These are phyloP conservation scores for Sclerurus mexicanus DNA, from an alignment of 2,113 vertebrate genomes.

Conservation along the genomic window DNA sequence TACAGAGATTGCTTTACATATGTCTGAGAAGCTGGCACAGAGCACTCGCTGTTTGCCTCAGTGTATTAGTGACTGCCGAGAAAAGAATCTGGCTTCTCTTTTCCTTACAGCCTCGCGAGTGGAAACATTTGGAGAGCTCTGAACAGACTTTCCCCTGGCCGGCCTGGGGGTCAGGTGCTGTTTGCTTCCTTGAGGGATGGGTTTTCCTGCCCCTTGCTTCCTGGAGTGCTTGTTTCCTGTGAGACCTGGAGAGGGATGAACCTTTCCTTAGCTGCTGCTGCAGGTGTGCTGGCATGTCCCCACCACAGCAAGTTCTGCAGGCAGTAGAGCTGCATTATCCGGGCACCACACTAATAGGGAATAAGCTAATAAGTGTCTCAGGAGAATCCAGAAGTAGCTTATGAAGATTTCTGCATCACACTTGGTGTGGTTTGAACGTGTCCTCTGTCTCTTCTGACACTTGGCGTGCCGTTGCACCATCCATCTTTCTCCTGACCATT, in stretches of 20 bases:
- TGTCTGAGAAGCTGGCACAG: background rate
- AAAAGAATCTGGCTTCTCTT: background rate
- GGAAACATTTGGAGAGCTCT: background rate
- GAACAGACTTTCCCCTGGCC: background rate
- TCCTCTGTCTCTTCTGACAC: background rate
- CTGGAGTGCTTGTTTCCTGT: background rate
- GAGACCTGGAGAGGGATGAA: background rate
- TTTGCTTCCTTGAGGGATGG: background rate
- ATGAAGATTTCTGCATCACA: background rate
- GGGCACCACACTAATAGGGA: fast-evolving
- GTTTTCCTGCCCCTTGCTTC: background rate
- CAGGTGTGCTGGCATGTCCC: fast-evolving
- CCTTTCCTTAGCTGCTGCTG: fast-evolving
- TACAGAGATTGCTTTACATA: background rate
- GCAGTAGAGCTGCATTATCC: background rate
- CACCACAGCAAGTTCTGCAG: fast-evolving
- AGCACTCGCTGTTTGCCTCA: background rate
- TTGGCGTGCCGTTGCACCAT: fast-evolving
- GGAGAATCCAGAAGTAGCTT: background rate
- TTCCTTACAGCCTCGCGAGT: background rate
- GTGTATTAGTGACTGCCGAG: background rate
- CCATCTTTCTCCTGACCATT: background rate
- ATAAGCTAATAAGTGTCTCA: background rate
- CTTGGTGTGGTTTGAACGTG: background rate
- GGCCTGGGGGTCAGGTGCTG: fast-evolving